Conservation (phyloP, 2,113 vertebrate species). For the Solea solea region DNA sequence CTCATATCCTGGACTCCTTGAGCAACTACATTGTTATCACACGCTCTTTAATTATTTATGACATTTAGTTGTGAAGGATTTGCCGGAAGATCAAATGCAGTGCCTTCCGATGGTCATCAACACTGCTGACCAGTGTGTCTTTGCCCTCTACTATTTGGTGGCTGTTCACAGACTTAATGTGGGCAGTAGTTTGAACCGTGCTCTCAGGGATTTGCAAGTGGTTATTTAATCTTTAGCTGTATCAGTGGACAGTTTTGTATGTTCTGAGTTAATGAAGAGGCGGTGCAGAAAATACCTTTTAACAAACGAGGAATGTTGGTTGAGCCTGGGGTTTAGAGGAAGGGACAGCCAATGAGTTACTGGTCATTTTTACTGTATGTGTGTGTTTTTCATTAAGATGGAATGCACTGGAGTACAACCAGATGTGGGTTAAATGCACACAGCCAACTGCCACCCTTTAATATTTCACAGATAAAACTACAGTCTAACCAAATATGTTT, state of each 20-base stretch:
- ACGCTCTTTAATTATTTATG: too few relatives aligned
- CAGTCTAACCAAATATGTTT: too few relatives aligned
- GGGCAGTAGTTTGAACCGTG: background rate
- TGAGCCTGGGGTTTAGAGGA: background rate
- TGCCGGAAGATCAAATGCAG: background rate
- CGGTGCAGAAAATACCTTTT: background rate
- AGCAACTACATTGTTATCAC: too few relatives aligned
- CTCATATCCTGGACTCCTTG: too few relatives aligned
- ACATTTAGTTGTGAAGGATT: too few relatives aligned
- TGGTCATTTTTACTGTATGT: background rate
- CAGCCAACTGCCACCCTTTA: background rate
- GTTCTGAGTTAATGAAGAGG: background rate
- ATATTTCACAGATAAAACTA: background rate
- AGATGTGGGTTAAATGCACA: constrained; percentile 3
- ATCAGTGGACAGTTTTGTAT: background rate
- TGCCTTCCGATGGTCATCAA: background rate
- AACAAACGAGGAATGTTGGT: background rate
- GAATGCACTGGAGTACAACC: constrained; percentile 4
- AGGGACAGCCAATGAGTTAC: background rate
- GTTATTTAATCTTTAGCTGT: background rate
- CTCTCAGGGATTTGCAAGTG: background rate
- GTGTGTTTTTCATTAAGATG: constrained; percentile 1
- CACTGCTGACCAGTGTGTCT: too few relatives aligned
- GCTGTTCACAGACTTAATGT: background rate
- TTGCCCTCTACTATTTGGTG: background rate